These are phyloP conservation scores for Phaethon lepturus DNA, from an alignment of 2,113 vertebrate genomes.

Conservation along the genomic window DNA sequence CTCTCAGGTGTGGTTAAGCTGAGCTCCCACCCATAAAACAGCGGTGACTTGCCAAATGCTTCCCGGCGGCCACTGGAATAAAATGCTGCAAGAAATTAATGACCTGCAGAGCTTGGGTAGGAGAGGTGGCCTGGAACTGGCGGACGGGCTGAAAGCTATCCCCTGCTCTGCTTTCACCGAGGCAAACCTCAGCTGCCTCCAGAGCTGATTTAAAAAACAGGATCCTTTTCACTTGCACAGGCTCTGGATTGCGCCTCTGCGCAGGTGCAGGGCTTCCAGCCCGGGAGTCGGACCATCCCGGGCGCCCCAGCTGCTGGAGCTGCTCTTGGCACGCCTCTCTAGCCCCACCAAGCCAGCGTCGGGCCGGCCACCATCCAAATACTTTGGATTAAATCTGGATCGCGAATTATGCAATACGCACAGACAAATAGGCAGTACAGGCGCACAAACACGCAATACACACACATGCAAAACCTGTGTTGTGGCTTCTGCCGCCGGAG, in stretches of 20 bases:
- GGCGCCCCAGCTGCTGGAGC: not conserved
- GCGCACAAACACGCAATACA: too few species aligned
- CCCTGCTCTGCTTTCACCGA: not conserved
- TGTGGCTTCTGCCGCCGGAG: not conserved
- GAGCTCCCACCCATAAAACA: not conserved
- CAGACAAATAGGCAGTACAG: not conserved
- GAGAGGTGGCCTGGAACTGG: not conserved
- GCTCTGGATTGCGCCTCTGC: not conserved
- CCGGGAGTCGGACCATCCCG: not conserved
- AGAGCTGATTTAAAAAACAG: not conserved
- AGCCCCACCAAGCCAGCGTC: not conserved
- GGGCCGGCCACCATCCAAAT: not conserved
- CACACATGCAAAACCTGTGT: not conserved
- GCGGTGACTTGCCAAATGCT: not conserved
- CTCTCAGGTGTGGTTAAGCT: not conserved
- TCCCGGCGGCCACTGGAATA: not conserved
- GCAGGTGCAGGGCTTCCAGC: not conserved
- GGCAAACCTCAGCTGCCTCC: not conserved
- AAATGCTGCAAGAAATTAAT: not conserved
- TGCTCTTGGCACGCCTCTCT: not conserved
- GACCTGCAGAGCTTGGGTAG: not conserved
- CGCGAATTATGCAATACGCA: not conserved
- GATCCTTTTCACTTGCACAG: not conserved
- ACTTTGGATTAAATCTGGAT: slow-evolving; percentile 16
- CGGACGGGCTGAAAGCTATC: not conserved